Base-by-base conservation (phyloP, 2,113 vertebrate species). In the Epinephelus cyanopodus region DNA sequence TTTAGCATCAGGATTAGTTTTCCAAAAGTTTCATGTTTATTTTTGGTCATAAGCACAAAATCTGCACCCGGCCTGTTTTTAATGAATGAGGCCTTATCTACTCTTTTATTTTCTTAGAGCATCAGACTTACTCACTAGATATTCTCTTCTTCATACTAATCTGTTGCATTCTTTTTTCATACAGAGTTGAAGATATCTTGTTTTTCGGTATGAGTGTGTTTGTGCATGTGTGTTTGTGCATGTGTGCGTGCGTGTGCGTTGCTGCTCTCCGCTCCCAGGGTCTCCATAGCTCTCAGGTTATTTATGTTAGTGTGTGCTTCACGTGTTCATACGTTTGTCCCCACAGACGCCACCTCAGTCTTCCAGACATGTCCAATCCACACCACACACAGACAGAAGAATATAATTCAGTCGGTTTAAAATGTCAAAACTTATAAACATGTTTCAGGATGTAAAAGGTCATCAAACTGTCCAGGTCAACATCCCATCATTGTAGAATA, bases 211-310 rank as follows among this genome's bases (percentile, higher is more conserved):
- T 10, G 45, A 39, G 47, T 45, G 52, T 15, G 54, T 33, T 53
- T 45, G 62, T 25, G 48, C 65, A 3, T 71, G 63, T 45, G 83
- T 21, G 57, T 39, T 60, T 39, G 42, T 42, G 75, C 69, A 77
- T 29, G 37, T 60, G 54, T 65, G 68, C 57, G 77, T 53, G 63
- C 54, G 85, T 9, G 67, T 4, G 67, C 12, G 62, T 79, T 75
- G 89, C 83, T 90, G 83, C 89, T 89, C 90, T 86, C 66, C 29
- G 25, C 86, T 87, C 90, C 91, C 92, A 94, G 92, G 92, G 89
- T 94, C 86, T 89, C 89, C 93, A 94, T 91, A 93, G 90, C 94
- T 94, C 94, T 95, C 94, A 95, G 95, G 95, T 95, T 92, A 65
- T 90, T 85, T 90, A 56, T 83, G 87, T 90, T 93, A 27, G 61